Base-by-base conservation (phyloP, 2,888 invertebrate genomes). In the Cistogaster globosa region DNA sequence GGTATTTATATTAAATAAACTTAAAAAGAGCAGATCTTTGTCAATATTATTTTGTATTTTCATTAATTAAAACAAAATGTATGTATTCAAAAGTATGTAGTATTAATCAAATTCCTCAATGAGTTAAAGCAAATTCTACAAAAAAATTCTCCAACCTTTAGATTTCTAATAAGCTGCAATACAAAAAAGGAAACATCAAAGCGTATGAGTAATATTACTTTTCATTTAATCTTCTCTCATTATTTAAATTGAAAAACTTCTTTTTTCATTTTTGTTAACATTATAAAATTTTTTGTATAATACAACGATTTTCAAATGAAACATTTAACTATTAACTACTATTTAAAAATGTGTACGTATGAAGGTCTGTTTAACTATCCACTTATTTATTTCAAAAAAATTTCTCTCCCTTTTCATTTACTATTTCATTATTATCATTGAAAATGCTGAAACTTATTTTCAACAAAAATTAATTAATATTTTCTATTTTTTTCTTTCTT, bases 391-490 rank as follows among this genome's bases (percentile, higher is more conserved):
- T 58, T 48, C 32, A 5, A 22, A 55, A 20, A 20, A 20, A 69
- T 69, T 58, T 65, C 26, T 80, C 72, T 77, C 57, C 51, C 58
- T 62, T 76, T 72, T 68, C 72, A 78, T 72, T 78, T 78, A 68
- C 62, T 62, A 62, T 63, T 79, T 67, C 74, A 74, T 78, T 74
- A 58, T 42, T 55, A 71, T 83, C 58, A 77, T 42, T 55, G 48
- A 62, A 77, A 65, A 78, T 83, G 63, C 69, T 71, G 32, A 80
- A 74, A 74, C 36, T 77, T 74, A 53, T 69, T 77, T 65, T 42
- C 69, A 81, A 72, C 74, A 77, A 74, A 67, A 80, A 77, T 76
- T 71, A 76, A 75, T 83, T 80, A 71, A 77, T 76, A 83, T 71
- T 58, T 83, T 74, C 42, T 69, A 71, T 78, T 48, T 60, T n/a